A percentile compares a stretch with the other conserved stretches of the same genome.
Evolutionary conservation across 2,113 vertebrate species (phyloP).

Genomic region (Sciurus niger): DNA sequence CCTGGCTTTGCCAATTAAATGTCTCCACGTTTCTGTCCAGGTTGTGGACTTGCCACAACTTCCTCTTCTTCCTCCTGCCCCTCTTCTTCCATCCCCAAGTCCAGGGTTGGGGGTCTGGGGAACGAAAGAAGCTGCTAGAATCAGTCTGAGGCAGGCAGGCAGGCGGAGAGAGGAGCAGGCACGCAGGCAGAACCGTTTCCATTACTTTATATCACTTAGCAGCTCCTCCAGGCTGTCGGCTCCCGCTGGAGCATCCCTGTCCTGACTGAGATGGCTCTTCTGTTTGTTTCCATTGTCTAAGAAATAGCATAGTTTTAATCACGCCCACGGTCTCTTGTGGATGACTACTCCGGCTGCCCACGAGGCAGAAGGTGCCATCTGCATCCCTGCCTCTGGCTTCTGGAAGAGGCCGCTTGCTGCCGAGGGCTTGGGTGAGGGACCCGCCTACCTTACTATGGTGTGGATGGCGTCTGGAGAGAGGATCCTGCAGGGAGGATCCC

Average conservation of each 20-base stretch:
- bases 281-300: constrained; percentile 84
- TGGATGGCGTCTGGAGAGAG: neutral
- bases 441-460: neutral
- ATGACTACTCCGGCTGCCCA: constrained; percentile 67
- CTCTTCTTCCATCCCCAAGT: neutral
- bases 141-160: neutral
- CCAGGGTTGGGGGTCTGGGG: neutral
- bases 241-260: constrained; percentile 67
- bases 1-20: neutral
- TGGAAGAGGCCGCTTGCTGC: neutral
- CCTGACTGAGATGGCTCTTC: constrained; percentile 73
- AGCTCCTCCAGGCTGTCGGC: constrained; percentile 60
- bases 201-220: constrained; percentile 65
- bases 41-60: neutral
- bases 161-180: neutral
- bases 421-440: neutral
- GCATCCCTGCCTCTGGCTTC: neutral
- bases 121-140: neutral
- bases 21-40: neutral
- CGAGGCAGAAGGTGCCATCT: constrained; percentile 65
- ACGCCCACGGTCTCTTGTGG: constrained; percentile 76
- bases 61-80: neutral
- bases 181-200: constrained; percentile 2
- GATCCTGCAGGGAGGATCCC: neutral
- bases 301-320: constrained; percentile 75